A percentile compares a stretch with the other conserved stretches of the same genome.
Conservation (phyloP, 2,113 vertebrate genomes). For the Hyaena hyaena region DNA sequence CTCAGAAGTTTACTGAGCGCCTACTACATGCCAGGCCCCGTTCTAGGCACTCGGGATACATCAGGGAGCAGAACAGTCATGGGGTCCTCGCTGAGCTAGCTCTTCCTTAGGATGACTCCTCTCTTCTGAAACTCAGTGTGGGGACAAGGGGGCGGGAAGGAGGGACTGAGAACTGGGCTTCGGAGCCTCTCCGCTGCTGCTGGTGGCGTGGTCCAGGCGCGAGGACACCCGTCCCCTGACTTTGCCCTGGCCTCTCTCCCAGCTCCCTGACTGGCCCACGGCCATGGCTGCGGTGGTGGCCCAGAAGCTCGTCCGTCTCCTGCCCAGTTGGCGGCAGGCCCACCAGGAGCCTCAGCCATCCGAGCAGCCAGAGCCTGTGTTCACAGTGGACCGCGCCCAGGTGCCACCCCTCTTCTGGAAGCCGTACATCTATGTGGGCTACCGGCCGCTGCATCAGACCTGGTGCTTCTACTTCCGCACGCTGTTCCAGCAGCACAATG, state of each 20-base stretch:
- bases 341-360: conserved; percentile 88
- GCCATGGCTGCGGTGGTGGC: conserved; percentile 91
- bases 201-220: background rate
- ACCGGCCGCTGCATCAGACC: conserved; percentile 91
- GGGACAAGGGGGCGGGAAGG: background rate
- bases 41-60: background rate
- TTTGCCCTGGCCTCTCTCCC: conserved; percentile 29
- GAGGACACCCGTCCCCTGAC: background rate
- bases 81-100: background rate
- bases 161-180: background rate
- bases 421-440: conserved; percentile 93
- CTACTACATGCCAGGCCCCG: background rate
- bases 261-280: background rate
- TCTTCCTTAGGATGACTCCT: background rate
- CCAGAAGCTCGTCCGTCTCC: conserved; percentile 92
- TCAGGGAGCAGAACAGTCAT: background rate
- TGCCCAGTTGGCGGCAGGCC: conserved; percentile 88
- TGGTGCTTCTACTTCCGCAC: conserved; percentile 96
- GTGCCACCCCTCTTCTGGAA: conserved; percentile 95
- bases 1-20: background rate
- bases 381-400: conserved; percentile 90
- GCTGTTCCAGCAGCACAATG: conserved; percentile 96
- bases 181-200: background rate
- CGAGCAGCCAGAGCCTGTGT: conserved; percentile 87
- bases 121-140: background rate